Base-by-base conservation (phyloP, 2,888 invertebrate species). In the Antitype chi region DNA sequence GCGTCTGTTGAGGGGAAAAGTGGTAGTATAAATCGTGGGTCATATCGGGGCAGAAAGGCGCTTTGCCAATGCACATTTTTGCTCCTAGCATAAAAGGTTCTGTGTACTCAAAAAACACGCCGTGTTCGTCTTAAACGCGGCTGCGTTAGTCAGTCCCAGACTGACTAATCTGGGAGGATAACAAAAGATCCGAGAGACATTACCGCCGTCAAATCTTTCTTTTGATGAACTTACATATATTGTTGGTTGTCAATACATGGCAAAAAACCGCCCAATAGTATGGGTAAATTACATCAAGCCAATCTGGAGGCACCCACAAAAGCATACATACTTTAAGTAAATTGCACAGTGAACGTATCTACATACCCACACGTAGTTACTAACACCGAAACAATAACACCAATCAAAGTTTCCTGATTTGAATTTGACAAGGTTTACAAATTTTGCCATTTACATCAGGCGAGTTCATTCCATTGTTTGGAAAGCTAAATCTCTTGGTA, bases 381-480 rank as follows among this genome's bases (percentile, higher is more conserved):
- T 43, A 43, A n/a, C 38, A 38, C 13, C 15, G 43, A 49, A 47
- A 72, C 43, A 49, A 57, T n/a, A 67, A 70, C 59, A 74, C 23
- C 0, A 17, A 74, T 69, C 9, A 75, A 74, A 75, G 17, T 55
- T 73, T 8, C 28, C 43, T 28, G 28, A 57, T 57, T 38, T 66
- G 6, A n/a, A 20, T 49, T 62, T 6, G 66, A 55, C 47, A 32
- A 43, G 49, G 55, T 70, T 66, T 70, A 62, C 66, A 32, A 7
- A 72, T 68, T 38, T 67, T 57, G 70, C 47, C 38, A 57, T 7
- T n/a, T n/a, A 62, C 32, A 49, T 53, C 66, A 25, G 28, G 52
- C n/a, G 7, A 25, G 20, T 43, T 63, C 47, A 32, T 80, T 62
- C 32, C 15, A 17, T 38, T 76, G 68, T 71, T 80, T 76, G 57